A percentile compares a stretch with the other conserved stretches of the same genome.
Conservation (phyloP, 2,113 vertebrate species). For the Penelope pileata region DNA sequence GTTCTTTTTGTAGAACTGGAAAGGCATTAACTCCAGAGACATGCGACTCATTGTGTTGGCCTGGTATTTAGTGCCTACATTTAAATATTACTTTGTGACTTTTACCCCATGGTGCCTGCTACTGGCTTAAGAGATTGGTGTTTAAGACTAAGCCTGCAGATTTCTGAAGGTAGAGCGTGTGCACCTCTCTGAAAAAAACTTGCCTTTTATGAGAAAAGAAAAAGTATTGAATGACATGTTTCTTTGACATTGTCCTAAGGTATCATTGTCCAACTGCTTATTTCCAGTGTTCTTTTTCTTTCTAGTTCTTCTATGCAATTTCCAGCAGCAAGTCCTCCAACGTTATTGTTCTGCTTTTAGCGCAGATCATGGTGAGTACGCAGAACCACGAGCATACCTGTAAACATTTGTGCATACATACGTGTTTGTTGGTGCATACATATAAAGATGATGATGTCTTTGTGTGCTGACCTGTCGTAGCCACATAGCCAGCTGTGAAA, state of each 20-base stretch:
- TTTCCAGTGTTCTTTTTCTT: not conserved
- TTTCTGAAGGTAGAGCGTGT: not conserved
- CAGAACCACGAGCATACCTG: accelerated
- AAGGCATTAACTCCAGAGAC: not conserved
- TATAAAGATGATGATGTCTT: not conserved
- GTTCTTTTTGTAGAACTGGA: not conserved
- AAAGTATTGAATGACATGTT: not conserved
- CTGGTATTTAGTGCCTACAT: not conserved
- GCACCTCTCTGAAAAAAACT: not conserved
- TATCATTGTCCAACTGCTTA: not conserved
- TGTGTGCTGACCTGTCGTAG: not conserved
- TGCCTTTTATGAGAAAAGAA: not conserved
- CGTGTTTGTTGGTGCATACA: not conserved
- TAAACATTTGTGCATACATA: not conserved
- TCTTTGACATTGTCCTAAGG: not conserved
- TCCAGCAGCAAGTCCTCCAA: constrained; percentile 99
- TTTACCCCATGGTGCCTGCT: not conserved
- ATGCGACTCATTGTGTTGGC: not conserved
- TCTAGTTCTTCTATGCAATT: constrained; percentile 98
- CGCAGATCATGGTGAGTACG: constrained; percentile 97
- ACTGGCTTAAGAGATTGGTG: not conserved
- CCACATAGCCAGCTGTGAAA: not conserved
- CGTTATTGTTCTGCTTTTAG: constrained; percentile 96
- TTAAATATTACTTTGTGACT: not conserved
- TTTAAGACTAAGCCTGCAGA: not conserved